Evolutionary conservation across 1,140 invertebrate genomes (phyloP), one percentile per base, ranked within the genome.

Genomic region (Solen grandis): DNA sequence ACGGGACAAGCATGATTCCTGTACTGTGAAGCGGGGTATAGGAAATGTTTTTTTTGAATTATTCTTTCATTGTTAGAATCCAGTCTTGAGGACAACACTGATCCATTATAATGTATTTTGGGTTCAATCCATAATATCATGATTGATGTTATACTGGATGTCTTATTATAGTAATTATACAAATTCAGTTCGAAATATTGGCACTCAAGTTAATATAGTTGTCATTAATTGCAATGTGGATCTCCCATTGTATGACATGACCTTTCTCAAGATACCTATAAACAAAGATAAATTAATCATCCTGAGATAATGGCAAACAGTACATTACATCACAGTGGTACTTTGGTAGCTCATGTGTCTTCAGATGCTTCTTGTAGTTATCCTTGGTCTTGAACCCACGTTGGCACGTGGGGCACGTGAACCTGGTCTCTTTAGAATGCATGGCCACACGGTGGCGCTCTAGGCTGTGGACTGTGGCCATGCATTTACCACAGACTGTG

Each of bases 401-500:
- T 10, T n/a, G 29, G 41, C 81, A 82, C 27, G 50, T 46, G 4
- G 16, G 14, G 31, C 81, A 82, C 14, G 33, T 16, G 29, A 63
- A 82, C 1, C 73, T 73, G 19, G 46, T 77, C 13, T 54, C 73
- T 16, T 76, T 66, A 31, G 63, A 31, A 29, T 82, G 81, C 22
- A 46, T 35, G 14, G 65, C 68, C 16, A 46, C 59, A 5, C 63
- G 38, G 46, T 82, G 81, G 4, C 74, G 46, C 16, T 82, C 81
- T 3, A 70, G 41, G 25, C 74, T 82, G 10, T 60, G 60, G 41
- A 70, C 65, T 27, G 73, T 59, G 0, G 73, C 65, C 31, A 84
- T 76, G 19, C 14, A 25, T 55, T 81, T 84, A 10, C 38, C 72
- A 69, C 83, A 79, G 22, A 84, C 62, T 27, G 60, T 52, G 78